These are phyloP conservation scores for Hafferia zeledoni DNA, from an alignment of 2,797 vertebrate genomes.

Conservation along the genomic window DNA sequence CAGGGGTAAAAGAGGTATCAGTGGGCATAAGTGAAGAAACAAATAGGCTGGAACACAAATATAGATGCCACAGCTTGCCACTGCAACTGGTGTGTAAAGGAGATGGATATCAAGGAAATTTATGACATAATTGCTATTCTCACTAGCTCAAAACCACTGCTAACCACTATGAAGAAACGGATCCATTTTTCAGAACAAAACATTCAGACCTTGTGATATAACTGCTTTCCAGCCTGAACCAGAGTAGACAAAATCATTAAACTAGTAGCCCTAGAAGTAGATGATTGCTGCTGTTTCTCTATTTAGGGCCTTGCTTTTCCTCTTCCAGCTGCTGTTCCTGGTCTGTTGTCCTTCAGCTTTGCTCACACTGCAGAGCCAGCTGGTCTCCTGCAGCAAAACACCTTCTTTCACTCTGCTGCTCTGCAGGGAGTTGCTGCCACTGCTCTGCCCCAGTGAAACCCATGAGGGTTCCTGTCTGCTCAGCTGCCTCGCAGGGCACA, in stretches of 20 bases:
- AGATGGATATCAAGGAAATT: background rate
- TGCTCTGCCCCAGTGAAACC: background rate
- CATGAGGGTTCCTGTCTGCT: background rate
- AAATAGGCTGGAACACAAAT: background rate
- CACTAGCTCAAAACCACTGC: background rate
- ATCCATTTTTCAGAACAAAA: background rate
- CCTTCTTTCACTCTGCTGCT: background rate
- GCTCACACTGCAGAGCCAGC: background rate
- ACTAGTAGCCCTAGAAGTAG: background rate
- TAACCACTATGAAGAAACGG: background rate
- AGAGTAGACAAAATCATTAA: background rate
- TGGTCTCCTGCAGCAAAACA: background rate
- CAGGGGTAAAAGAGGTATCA: background rate
- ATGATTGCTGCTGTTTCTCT: background rate
- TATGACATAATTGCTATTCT: background rate
- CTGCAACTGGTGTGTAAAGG: background rate
- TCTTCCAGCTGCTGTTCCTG: background rate
- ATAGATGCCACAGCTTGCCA: background rate
- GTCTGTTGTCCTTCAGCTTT: background rate
- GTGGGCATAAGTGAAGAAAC: background rate
- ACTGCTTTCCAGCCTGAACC: background rate
- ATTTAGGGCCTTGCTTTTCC: background rate
- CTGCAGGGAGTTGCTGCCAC: background rate
- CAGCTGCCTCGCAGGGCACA: background rate
- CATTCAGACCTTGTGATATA: background rate